Conservation (phyloP, 2,797 vertebrate species). For the Chaetodon trifasciatus region DNA sequence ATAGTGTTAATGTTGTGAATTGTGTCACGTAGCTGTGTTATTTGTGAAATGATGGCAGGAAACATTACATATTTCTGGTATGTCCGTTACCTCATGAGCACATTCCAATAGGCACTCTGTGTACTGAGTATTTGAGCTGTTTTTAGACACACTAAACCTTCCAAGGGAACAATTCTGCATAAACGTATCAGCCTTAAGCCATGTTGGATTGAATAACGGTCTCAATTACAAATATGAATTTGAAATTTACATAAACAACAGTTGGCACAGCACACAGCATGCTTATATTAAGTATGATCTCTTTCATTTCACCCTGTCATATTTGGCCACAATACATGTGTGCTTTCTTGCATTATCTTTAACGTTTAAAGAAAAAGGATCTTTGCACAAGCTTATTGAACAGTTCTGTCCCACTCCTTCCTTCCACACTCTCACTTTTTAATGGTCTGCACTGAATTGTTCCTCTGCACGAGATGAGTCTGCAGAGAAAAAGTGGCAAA, state of each 20-base stretch:
- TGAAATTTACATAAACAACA: conserved; percentile 30
- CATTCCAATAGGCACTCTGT: conserved; percentile 69
- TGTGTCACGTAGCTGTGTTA: conserved; percentile 14
- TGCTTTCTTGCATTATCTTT: conserved; percentile 83
- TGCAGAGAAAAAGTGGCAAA: conserved; percentile 50
- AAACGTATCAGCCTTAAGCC: neutral
- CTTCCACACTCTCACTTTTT: neutral
- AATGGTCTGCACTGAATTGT: conserved; percentile 73
- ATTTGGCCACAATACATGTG: conserved; percentile 33
- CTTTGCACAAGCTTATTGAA: conserved; percentile 63
- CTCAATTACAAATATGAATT: conserved; percentile 8
- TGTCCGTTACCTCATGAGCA: conserved; percentile 78
- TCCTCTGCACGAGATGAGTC: conserved; percentile 46
- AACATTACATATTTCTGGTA: conserved; percentile 42
- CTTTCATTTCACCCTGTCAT: conserved; percentile 39
- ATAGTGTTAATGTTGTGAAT: conserved; percentile 83
- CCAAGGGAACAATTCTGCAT: conserved; percentile 35
- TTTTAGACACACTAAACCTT: conserved; percentile 31
- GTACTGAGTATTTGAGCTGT: conserved; percentile 53
- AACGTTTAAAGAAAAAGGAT: conserved; percentile 86
- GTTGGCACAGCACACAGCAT: conserved; percentile 58
- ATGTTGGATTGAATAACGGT: neutral
- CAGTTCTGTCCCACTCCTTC: conserved; percentile 31
- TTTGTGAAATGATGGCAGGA: conserved; percentile 55
- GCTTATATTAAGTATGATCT: conserved; percentile 86